Percentiles rank a stretch among this genome's conserved stretches.
Conservation (phyloP, 2,797 vertebrate genomes). For the Rhinoraja longicauda region DNA sequence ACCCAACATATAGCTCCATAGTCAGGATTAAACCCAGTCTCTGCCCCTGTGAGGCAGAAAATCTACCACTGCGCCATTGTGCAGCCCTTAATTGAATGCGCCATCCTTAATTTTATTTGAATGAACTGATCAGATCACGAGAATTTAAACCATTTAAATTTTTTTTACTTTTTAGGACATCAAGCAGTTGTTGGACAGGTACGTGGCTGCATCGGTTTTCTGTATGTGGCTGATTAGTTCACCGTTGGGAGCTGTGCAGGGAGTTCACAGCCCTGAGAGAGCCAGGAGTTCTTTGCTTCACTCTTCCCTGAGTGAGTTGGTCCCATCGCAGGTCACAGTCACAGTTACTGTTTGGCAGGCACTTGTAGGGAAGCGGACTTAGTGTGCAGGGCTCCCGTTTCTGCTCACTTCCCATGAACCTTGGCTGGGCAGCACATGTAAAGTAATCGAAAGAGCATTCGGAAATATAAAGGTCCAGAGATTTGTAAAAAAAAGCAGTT, state of each 20-base stretch:
- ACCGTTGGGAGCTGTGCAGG: background rate
- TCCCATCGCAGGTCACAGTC: background rate
- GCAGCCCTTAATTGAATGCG: too few relatives aligned
- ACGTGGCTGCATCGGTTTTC: background rate
- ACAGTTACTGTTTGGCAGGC: background rate
- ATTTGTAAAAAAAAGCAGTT: too few relatives aligned
- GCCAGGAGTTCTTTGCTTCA: background rate
- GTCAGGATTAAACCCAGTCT: too few relatives aligned
- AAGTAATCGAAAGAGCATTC: background rate
- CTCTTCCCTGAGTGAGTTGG: background rate
- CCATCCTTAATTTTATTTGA: too few relatives aligned
- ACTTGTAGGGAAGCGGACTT: background rate
- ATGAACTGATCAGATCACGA: background rate
- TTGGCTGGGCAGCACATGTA: background rate
- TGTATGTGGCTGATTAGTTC: background rate
- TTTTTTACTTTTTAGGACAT: conserved; percentile 1
- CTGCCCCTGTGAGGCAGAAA: too few relatives aligned
- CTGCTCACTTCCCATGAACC: background rate
- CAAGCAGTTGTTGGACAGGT: conserved; percentile 25
- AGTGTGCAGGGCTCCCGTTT: background rate
- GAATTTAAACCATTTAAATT: background rate
- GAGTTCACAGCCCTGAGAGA: background rate
- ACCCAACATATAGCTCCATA: too few relatives aligned
- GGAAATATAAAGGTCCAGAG: too few relatives aligned
- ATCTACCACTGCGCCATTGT: too few relatives aligned